phyloP scores from a whole-genome alignment of 2,797 vertebrate genomes.

The Gymnothorax javanicus region DNA sequence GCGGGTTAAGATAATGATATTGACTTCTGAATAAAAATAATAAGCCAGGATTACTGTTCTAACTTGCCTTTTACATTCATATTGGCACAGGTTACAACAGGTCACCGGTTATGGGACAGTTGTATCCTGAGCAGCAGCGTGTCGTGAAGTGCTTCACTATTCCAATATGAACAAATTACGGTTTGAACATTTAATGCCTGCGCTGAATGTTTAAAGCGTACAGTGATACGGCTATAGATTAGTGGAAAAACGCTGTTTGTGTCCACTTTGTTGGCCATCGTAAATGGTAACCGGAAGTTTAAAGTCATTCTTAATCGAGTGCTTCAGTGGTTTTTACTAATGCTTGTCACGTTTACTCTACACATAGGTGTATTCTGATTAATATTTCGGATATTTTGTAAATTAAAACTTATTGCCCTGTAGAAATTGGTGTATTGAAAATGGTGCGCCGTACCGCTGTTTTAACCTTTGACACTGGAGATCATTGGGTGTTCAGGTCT shows the following conservation, averaged over 20 bases:
- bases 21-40: background rate
- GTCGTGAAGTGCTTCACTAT: background rate
- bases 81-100: background rate
- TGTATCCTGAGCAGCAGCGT: background rate
- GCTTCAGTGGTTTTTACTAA: conserved; percentile 60
- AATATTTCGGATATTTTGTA: conserved; percentile 70
- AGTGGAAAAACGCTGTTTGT: background rate
- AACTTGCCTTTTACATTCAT: background rate
- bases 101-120: background rate
- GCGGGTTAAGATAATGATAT: background rate
- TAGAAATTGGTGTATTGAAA: conserved; percentile 63
- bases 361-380: conserved; percentile 70
- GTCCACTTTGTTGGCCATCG: background rate
- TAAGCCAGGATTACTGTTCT: background rate
- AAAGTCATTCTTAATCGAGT: conserved; percentile 52
- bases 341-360: conserved; percentile 52
- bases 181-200: background rate
- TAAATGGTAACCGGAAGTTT: conserved; percentile 37
- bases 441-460: conserved; percentile 21
- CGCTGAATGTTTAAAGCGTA: background rate
- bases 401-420: conserved; percentile 60
- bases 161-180: background rate
- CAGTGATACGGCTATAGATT: background rate
- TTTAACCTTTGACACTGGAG: conserved; percentile 53
- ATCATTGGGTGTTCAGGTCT: conserved; percentile 69